Evolutionary conservation across 2,797 vertebrate species (phyloP).

Genomic region (Acipenser transmontanus): DNA sequence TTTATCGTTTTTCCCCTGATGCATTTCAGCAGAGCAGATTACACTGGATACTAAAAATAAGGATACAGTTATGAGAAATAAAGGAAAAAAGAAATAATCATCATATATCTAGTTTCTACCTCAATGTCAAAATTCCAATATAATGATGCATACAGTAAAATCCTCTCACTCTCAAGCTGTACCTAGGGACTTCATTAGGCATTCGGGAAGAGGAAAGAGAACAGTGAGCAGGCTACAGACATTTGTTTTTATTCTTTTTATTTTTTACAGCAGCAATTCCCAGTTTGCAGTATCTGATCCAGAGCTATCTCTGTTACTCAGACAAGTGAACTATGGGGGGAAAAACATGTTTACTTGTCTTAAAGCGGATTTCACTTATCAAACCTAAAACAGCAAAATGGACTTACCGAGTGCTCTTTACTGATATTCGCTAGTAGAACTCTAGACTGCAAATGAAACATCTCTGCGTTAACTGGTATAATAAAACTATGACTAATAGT

Average conservation of each 20-base stretch:
- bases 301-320: not conserved
- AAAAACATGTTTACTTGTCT: not conserved
- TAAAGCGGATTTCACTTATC: not conserved
- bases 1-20: not conserved
- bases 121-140: conserved; percentile 36
- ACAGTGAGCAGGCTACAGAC: conserved; percentile 26
- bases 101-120: conserved; percentile 29
- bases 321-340: not conserved
- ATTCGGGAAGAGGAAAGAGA: conserved; percentile 36
- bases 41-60: not conserved
- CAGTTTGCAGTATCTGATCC: not conserved
- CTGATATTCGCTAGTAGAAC: too few species aligned
- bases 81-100: conserved; percentile 8
- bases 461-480: too few species aligned
- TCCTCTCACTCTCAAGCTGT: conserved; percentile 26
- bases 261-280: not conserved
- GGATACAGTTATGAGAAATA: not conserved
- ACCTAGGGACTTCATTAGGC: conserved; percentile 62
- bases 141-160: conserved; percentile 44
- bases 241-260: too few species aligned
- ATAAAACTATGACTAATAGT: too few species aligned
- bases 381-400: not conserved
- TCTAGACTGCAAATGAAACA: too few species aligned
- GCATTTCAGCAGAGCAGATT: not conserved
- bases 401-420: too few species aligned